Conservation (phyloP, 1,140 invertebrate genomes). For the Rhagoletis zephyria region DNA sequence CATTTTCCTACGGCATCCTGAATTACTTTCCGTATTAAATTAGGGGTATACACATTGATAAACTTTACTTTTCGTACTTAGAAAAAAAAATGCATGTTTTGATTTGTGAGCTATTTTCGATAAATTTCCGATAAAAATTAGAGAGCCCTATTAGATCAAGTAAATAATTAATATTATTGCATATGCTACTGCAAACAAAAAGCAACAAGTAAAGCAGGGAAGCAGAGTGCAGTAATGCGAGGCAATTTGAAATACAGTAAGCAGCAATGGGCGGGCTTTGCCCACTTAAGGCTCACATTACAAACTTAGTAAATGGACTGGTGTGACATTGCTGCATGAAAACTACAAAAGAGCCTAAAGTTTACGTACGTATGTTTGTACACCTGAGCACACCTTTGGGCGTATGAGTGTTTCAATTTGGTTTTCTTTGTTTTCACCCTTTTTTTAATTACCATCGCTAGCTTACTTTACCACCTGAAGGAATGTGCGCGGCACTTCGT, state of each 20-base stretch:
- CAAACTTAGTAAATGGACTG: conserved; percentile 5
- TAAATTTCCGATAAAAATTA: too few species aligned
- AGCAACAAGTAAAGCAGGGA: background rate
- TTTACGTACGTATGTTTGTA: background rate
- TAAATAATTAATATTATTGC: background rate
- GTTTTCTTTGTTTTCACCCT: background rate
- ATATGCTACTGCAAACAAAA: background rate
- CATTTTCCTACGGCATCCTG: too few species aligned
- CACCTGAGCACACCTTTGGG: background rate
- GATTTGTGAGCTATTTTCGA: too few species aligned
- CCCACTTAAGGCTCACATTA: conserved; percentile 44
- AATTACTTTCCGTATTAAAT: too few species aligned
- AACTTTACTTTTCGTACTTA: too few species aligned
- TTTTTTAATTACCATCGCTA: conserved; percentile 9
- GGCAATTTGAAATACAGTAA: background rate
- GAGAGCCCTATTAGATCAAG: too few species aligned
- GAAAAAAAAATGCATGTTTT: too few species aligned
- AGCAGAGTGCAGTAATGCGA: background rate
- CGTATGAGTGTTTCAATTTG: conserved; percentile 3
- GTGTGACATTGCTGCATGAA: background rate
- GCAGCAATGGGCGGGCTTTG: background rate
- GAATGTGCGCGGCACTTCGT: background rate
- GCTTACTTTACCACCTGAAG: background rate
- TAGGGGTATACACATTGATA: too few species aligned
- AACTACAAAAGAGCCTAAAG: background rate